Evolutionary conservation across 2,888 invertebrate species (phyloP).

Genomic region (Drosophila mulleri): DNA sequence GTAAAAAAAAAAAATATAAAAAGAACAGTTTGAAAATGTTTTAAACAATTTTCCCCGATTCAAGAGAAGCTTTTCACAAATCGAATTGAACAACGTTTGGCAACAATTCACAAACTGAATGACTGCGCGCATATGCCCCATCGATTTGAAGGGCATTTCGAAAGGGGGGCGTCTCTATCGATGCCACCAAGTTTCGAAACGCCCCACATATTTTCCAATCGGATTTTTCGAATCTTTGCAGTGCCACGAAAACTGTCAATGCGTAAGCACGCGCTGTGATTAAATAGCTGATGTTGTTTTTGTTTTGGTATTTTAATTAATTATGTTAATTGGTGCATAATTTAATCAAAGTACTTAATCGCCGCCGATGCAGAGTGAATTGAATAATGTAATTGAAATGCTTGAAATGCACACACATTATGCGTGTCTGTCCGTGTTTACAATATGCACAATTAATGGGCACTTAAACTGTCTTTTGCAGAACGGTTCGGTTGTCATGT

Average conservation of each 20-base stretch:
- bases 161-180: constrained; percentile 62
- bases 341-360: constrained; percentile 10
- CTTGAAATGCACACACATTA: constrained; percentile 22
- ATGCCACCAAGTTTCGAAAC: constrained; percentile 58
- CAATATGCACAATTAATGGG: constrained; percentile 5
- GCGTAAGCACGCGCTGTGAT: constrained; percentile 27
- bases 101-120: neutral
- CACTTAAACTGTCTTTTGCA: constrained; percentile 77
- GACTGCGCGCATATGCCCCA: neutral
- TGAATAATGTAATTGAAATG: constrained; percentile 29
- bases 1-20: too few species aligned
- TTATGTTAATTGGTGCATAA: constrained; percentile 32
- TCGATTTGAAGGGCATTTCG: constrained; percentile 1
- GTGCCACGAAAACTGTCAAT: constrained; percentile 54
- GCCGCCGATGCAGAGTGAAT: constrained; percentile 1
- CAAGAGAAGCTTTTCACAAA: neutral
- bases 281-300: neutral
- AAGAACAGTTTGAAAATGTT: too few species aligned
- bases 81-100: neutral
- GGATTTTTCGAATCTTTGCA: constrained; percentile 41
- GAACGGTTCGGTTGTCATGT: constrained; percentile 94
- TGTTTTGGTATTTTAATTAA: neutral
- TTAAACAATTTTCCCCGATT: constrained; percentile 9
- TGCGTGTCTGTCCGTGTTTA: neutral
- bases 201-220: constrained; percentile 65